A percentile compares a stretch with the other conserved stretches of the same genome.
phyloP scores from a whole-genome alignment of 2,113 vertebrate species.

The Mesembrinibis cayennensis region DNA sequence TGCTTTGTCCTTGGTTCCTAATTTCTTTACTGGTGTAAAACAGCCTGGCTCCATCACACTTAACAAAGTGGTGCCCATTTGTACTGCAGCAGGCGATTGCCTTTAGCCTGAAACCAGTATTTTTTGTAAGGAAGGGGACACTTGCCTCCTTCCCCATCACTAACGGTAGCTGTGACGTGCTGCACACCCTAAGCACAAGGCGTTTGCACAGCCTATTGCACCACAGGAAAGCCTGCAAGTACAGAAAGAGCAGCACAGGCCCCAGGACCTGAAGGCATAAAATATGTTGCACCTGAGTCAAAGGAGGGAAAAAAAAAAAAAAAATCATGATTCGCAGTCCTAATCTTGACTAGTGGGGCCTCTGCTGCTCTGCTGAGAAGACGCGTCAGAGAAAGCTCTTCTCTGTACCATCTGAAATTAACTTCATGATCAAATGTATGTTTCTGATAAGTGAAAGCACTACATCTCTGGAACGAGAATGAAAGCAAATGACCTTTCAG shows the following conservation, averaged over 20 bases:
- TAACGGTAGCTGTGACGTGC: neutral
- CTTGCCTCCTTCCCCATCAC: neutral
- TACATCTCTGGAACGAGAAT: neutral
- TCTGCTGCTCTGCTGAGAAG: neutral
- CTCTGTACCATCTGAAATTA: neutral
- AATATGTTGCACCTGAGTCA: neutral
- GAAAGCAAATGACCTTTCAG: neutral
- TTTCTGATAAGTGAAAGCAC: neutral
- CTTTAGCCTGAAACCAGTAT: neutral
- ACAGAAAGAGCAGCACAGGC: neutral
- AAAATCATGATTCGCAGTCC: neutral
- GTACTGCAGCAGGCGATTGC: neutral
- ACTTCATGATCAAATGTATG: neutral
- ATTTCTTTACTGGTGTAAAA: neutral
- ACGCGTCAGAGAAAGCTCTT: neutral
- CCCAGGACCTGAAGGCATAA: neutral
- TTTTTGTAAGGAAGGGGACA: neutral
- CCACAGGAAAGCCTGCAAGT: neutral
- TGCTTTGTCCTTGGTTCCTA: neutral
- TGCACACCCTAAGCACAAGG: neutral
- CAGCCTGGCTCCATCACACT: neutral
- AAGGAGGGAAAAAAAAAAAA: neutral
- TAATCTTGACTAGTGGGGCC: neutral
- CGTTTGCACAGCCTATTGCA: neutral
- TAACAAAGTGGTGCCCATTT: neutral